Base-by-base conservation (phyloP, 2,113 vertebrate species). In the Recurvirostra avosetta region DNA sequence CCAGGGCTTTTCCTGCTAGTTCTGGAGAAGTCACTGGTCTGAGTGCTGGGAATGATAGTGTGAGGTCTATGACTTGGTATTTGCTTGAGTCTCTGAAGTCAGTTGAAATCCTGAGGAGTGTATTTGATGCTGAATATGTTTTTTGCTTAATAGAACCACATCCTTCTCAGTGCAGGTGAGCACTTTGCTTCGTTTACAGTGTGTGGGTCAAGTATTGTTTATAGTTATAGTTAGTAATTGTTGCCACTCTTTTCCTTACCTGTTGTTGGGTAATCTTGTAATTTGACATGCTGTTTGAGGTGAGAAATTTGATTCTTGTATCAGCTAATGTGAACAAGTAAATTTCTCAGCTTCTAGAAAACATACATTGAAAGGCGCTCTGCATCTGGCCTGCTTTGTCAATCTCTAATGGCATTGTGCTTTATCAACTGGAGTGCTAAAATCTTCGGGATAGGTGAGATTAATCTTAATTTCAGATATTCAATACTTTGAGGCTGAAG, bases 401-500 rank as follows among this genome's bases (percentile, higher is more conserved):
- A 19, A 1, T 8, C 75, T 55, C 61, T 50, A 7, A 7, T 38
- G 68, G 61, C 23, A 3, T 11, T 23, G 66, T 58, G 45, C 72
- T 76, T 19, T 65, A 4, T 40, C 85, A 85, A 5, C 41, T 3
- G 22, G 40, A 74, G 93, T 29, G 93, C 90, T 62, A 85, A 85
- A 91, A 87, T 56, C 84, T 5, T 49, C 81, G 6, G 74, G 70
- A 68, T 36, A 70, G 84, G 92, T 40, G 96, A 95, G 81, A 82
- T 75, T 55, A 41, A 95, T 95, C 91, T 96, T 18, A 55, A 91
- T 81, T 81, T 91, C 18, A 94, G 87, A 29, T 90, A 45, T 6
- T 87, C 2, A 36, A 7, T 68, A 70, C 84, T 95, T 29, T 25
- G 92, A 83, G 83, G 82, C 82, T 86, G 49, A 41, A 76, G 91